Evolutionary conservation across 2,113 vertebrate genomes (phyloP).

Genomic region (Rousettus leschenaultii): DNA sequence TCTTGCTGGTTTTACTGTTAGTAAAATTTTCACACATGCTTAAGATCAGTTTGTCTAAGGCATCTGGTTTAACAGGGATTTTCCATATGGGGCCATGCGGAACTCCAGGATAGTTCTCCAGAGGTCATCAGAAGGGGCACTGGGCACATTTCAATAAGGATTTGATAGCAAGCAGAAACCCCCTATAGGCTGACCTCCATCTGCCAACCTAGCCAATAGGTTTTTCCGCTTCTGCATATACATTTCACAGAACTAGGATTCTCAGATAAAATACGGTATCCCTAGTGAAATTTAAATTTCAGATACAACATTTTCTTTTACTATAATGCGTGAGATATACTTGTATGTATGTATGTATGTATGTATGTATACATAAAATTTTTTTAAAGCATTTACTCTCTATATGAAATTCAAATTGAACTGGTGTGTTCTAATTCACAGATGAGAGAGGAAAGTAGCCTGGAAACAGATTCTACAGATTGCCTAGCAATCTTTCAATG

Average conservation of each 20-base stretch:
- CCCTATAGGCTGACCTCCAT: neutral
- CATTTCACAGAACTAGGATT: neutral
- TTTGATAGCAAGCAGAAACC: neutral
- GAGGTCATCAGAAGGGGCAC: fast-evolving
- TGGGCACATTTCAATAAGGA: neutral
- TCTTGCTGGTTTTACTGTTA: neutral
- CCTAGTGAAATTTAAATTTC: neutral
- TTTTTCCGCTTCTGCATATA: neutral
- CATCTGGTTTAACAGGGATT: neutral
- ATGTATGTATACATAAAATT: too few relatives aligned
- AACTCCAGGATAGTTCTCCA: neutral
- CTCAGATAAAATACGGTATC: neutral
- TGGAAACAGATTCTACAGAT: neutral
- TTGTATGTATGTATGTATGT: too few relatives aligned
- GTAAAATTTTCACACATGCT: neutral
- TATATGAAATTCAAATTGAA: neutral
- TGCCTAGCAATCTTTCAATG: neutral
- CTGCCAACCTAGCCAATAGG: neutral
- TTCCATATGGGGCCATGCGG: neutral
- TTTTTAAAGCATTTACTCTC: neutral
- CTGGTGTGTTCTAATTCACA: neutral
- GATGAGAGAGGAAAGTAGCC: neutral
- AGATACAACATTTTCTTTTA: neutral
- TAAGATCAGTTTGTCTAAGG: neutral
- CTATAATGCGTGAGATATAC: neutral